Evolutionary conservation across 1,140 invertebrate genomes (phyloP), one percentile per base, ranked within the genome.

Genomic region (Acyrthosiphon pisum): DNA sequence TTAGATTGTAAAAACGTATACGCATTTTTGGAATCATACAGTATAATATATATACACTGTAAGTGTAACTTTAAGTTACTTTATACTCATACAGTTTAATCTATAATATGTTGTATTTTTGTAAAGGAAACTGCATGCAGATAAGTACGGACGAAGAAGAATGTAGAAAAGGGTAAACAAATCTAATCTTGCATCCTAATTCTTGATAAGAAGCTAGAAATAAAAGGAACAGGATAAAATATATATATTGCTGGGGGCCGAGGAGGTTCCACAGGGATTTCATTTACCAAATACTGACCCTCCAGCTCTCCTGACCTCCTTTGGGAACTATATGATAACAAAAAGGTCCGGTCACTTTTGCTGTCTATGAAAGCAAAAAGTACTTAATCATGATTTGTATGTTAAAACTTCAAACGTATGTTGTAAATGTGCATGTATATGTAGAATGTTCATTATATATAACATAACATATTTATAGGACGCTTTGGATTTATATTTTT

Each of bases 361-460:
- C 6, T 35, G 44, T 81, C 91, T 92, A 50, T 50, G 91, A 83
- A 50, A 35, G 91, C 91, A 92, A 92, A 92, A 81, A 18, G 68
- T 92, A 92, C 68, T 92, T 92, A 48, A 92, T 92, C 90, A 46
- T 81, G 53, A 76, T 91, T 91, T 91, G 53, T 81, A 76, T 91
- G 68, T 91, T 76, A 81, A 76, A 44, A 37, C 68, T 60, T 91
- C 44, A 48, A 91, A 91, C 90, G 26, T 81, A 76, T 91, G 60
- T 68, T 76, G 44, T 91, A 76, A 91, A 76, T 46, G 46, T n/a
- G 22, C 56, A 60, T 44, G n/a, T 41, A 53, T 22, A 14, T 48
- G 18, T 48, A 48, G 11, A n/a, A 87, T 87, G 18, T 87, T 53
- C 22, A 50, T 30, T 18, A 48, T 35, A 48, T 84, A 48, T 22